Conservation (phyloP, 2,113 vertebrate species). For the Martes martes region DNA sequence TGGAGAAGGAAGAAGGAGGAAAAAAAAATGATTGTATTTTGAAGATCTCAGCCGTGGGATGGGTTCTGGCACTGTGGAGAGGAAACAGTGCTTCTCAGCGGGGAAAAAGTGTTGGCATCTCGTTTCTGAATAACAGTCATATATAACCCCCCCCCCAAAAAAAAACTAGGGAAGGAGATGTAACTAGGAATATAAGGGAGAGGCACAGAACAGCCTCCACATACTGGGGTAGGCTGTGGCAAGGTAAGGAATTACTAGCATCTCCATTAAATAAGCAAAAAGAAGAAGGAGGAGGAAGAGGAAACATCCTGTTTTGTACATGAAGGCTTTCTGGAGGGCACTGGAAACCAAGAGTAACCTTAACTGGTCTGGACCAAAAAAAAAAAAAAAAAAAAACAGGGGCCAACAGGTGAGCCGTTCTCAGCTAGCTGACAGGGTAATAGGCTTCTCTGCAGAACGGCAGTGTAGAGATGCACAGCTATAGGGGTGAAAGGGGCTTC, state of each 20-base stretch:
- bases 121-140: background rate
- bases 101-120: background rate
- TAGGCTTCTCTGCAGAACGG: background rate
- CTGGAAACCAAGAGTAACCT: background rate
- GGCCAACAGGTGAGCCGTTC: accelerated
- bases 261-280: background rate
- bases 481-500: background rate
- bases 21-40: background rate
- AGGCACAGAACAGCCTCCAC: background rate
- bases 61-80: too few relatives aligned
- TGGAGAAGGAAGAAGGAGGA: background rate
- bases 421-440: background rate
- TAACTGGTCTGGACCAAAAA: too few relatives aligned
- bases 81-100: background rate
- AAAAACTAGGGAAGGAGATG: background rate
- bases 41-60: background rate
- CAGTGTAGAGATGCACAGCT: background rate
- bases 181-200: background rate
- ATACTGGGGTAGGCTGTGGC: accelerated
- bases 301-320: background rate
- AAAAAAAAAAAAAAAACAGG: accelerated
- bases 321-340: background rate
- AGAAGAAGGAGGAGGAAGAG: background rate
- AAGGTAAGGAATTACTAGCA: background rate
- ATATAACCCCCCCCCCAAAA: too few relatives aligned